These are phyloP conservation scores for Boleophthalmus pectinirostris DNA, from an alignment of 2,113 vertebrate genomes.

Conservation along the genomic window DNA sequence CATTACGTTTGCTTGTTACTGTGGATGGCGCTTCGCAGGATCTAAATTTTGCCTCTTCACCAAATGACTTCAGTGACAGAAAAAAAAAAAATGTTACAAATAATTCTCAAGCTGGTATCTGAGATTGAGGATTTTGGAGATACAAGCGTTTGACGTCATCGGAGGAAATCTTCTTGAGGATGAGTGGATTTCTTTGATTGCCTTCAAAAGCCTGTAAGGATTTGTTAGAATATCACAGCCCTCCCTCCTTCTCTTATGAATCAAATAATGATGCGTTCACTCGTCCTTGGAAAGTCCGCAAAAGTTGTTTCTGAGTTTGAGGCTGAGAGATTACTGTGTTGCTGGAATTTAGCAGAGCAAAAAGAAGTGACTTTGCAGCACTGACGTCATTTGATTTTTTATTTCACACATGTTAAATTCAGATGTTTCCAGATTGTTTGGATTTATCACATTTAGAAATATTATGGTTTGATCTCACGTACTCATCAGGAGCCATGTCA, in stretches of 20 bases:
- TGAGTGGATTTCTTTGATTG: constrained; percentile 34
- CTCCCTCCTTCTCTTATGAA: neutral
- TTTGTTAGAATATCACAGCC: constrained; percentile 27
- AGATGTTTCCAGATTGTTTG: neutral
- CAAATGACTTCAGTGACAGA: neutral
- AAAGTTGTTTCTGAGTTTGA: neutral
- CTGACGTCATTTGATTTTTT: neutral
- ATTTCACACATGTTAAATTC: neutral
- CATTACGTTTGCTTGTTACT: constrained; percentile 3
- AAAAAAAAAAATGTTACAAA: constrained; percentile 22
- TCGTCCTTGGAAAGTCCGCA: neutral
- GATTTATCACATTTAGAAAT: too few relatives aligned
- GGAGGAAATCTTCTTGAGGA: constrained; percentile 32
- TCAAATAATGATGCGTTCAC: constrained; percentile 9
- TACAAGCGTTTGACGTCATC: constrained; percentile 42
- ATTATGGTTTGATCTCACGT: too few relatives aligned
- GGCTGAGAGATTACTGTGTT: neutral
- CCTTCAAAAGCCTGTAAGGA: constrained; percentile 20
- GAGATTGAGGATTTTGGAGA: constrained; percentile 55
- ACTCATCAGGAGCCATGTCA: too few relatives aligned
- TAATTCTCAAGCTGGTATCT: constrained; percentile 53
- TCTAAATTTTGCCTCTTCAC: constrained; percentile 4
- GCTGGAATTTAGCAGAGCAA: neutral
- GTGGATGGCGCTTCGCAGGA: neutral
- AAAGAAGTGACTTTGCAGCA: too few relatives aligned